phyloP scores from a whole-genome alignment of 2,888 invertebrate genomes.

The Druceiella hillmani region DNA sequence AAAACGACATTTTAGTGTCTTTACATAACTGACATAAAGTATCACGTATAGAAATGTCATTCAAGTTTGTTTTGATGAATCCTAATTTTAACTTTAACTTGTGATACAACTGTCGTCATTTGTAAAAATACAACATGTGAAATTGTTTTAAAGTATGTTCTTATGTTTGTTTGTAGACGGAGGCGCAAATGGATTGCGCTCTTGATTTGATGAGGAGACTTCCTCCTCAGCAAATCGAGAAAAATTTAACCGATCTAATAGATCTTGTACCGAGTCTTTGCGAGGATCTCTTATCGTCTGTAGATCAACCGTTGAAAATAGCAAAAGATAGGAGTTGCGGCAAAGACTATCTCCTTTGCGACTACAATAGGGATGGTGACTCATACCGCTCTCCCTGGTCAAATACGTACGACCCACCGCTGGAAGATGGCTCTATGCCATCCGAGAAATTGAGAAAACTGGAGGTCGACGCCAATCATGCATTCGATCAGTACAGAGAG shows the following conservation, averaged over 20 bases:
- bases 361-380: constrained; percentile 99
- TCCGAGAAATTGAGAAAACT: constrained; percentile 92
- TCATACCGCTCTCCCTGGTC: constrained; percentile 99
- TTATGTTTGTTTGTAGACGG: constrained; percentile 58
- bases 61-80: background rate
- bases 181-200: constrained; percentile 97
- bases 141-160: background rate
- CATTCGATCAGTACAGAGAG: constrained; percentile 97
- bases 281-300: constrained; percentile 94
- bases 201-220: constrained; percentile 97
- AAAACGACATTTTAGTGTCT: no score
- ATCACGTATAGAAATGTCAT: background rate
- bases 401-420: constrained; percentile 94
- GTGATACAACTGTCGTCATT: background rate
- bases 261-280: constrained; percentile 94
- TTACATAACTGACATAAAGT: no score
- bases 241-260: constrained; percentile 95
- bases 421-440: constrained; percentile 98
- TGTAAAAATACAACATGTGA: background rate
- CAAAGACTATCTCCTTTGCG: constrained; percentile 96
- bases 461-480: constrained; percentile 97
- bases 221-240: constrained; percentile 99
- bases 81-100: background rate
- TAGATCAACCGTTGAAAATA: constrained; percentile 97
- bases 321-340: constrained; percentile 92